Percentiles rank a stretch among this genome's conserved stretches.
Conservation (phyloP, 2,888 invertebrate species). For the Cataglyphis albicans region DNA sequence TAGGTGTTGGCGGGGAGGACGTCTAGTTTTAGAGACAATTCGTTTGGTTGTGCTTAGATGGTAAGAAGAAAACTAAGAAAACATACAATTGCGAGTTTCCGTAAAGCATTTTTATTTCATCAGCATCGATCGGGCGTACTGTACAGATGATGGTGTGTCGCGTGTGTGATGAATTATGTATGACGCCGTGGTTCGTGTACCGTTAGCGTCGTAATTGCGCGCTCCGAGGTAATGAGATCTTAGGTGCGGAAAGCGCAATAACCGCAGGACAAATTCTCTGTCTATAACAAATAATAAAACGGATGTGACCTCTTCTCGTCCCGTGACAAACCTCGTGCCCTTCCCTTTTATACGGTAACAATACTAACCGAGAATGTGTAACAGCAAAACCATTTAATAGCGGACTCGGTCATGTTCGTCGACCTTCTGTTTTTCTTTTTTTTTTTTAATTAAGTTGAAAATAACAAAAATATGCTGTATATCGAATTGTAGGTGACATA, state of each 20-base stretch:
- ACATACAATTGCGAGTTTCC: conserved; percentile 48
- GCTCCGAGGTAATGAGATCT: background rate
- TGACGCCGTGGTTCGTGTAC: background rate
- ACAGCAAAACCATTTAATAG: background rate
- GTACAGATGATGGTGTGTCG: conserved; percentile 60
- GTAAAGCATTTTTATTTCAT: conserved; percentile 30
- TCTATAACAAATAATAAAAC: background rate
- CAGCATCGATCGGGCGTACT: conserved; percentile 67
- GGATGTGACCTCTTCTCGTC: conserved; percentile 38
- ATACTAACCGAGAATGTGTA: conserved; percentile 13
- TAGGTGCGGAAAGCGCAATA: background rate
- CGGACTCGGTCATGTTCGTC: conserved; percentile 44
- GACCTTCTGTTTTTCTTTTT: background rate
- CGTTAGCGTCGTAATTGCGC: conserved; percentile 18
- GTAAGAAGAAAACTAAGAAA: conserved; percentile 47
- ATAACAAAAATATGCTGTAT: background rate
- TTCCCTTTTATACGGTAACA: conserved; percentile 48
- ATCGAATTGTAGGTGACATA: no score
- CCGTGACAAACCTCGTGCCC: conserved; percentile 19
- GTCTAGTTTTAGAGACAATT: conserved; percentile 60
- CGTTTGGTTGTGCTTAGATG: conserved; percentile 66
- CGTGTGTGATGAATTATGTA: conserved; percentile 7
- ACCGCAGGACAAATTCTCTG: background rate
- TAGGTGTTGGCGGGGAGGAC: conserved; percentile 10
- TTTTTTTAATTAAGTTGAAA: background rate